These are phyloP conservation scores for Melanostoma scalare DNA, from an alignment of 2,888 invertebrate genomes.

Conservation along the genomic window DNA sequence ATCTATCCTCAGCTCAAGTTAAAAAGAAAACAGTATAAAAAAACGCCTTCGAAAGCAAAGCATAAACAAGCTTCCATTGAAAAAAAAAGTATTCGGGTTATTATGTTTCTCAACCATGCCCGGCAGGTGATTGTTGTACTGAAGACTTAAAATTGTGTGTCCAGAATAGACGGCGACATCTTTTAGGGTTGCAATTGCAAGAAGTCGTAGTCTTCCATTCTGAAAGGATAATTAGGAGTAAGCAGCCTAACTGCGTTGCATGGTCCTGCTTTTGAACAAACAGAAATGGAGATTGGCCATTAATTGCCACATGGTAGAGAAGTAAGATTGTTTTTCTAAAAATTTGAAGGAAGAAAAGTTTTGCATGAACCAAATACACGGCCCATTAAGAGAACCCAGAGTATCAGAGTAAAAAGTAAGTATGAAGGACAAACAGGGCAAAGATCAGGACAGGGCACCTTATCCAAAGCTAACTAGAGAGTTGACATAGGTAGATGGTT, in stretches of 20 bases:
- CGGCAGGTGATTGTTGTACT: slow-evolving; percentile 61
- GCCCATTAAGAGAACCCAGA: too few relatives aligned
- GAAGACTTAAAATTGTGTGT: slow-evolving; percentile 49
- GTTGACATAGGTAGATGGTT: slow-evolving; percentile 24
- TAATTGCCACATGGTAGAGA: too few relatives aligned
- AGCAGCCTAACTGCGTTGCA: background rate
- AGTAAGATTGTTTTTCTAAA: too few relatives aligned
- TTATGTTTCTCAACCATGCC: slow-evolving; percentile 50
- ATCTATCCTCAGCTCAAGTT: slow-evolving; percentile 14
- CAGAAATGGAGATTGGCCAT: too few relatives aligned
- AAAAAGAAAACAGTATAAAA: slow-evolving; percentile 1
- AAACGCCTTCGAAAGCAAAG: slow-evolving; percentile 17
- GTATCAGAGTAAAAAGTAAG: too few relatives aligned
- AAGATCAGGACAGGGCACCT: slow-evolving; percentile 29
- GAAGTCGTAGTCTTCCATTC: slow-evolving; percentile 45
- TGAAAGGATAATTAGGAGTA: background rate
- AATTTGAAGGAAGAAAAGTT: too few relatives aligned
- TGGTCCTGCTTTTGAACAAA: background rate
- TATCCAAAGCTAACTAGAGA: slow-evolving; percentile 14
- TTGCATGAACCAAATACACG: too few relatives aligned
- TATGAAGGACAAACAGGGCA: background rate
- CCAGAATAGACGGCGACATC: slow-evolving; percentile 55
- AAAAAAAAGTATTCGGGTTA: too few relatives aligned
- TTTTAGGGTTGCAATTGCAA: slow-evolving; percentile 8
- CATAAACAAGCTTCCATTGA: slow-evolving; percentile 30